phyloP scores from a whole-genome alignment of 2,113 vertebrate genomes.

The Phrynosoma platyrhinos region DNA sequence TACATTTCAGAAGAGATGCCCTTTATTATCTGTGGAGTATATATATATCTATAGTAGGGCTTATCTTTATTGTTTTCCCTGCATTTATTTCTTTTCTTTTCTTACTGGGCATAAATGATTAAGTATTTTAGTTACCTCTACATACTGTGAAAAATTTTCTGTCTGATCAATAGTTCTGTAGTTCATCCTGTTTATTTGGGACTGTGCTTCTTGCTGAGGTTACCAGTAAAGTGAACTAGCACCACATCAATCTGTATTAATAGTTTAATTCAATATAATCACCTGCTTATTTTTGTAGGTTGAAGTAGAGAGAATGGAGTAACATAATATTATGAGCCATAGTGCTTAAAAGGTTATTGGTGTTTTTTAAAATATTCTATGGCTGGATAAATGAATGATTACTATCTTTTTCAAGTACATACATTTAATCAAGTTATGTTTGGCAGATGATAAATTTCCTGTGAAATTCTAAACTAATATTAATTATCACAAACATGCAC shows the following conservation, averaged over 20 bases:
- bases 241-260: constrained; percentile 31
- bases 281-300: not conserved
- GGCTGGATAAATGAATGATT: constrained; percentile 27
- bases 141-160: constrained; percentile 55
- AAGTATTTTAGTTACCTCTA: constrained; percentile 41
- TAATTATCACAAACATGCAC: too few relatives aligned
- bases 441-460: not conserved
- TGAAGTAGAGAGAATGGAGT: not conserved
- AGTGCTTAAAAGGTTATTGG: constrained; percentile 5
- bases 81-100: constrained; percentile 55
- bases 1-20: constrained; percentile 63
- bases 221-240: constrained; percentile 32
- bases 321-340: constrained; percentile 20
- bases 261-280: constrained; percentile 55
- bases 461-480: too few relatives aligned
- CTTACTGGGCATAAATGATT: constrained; percentile 66
- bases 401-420: not conserved
- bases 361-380: constrained; percentile 21
- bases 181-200: constrained; percentile 46
- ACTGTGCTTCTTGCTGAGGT: constrained; percentile 27
- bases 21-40: constrained; percentile 66
- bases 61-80: constrained; percentile 47
- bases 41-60: constrained; percentile 18
- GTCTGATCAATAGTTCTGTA: constrained; percentile 59
- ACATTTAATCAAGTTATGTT: not conserved